Evolutionary conservation across 2,888 invertebrate species (phyloP).

Genomic region (Bugula neritina): DNA sequence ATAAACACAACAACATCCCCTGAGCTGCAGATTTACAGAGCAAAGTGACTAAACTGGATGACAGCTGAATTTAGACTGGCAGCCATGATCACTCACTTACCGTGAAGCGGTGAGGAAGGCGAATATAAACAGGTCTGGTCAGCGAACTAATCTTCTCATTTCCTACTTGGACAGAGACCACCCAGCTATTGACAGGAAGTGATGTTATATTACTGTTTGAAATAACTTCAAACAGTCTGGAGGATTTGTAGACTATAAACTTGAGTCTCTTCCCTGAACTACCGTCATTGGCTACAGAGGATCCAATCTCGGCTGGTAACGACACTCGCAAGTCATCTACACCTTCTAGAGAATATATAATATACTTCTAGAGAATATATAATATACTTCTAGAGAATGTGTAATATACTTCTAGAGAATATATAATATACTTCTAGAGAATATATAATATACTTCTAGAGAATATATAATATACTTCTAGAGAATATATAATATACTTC

Average conservation of each 20-base stretch:
- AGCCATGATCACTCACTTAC: no score
- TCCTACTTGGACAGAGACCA: constrained; percentile 3
- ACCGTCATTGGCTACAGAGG: neutral
- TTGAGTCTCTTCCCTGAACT: neutral
- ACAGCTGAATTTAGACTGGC: no score
- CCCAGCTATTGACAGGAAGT: constrained; percentile 2
- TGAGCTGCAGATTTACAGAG: no score
- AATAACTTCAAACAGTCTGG: constrained; percentile 3
- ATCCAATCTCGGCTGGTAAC: neutral
- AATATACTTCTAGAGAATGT: no score
- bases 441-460: no score
- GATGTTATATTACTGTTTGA: neutral
- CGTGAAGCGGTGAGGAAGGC: neutral
- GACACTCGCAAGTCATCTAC: neutral
- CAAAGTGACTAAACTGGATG: no score
- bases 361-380: neutral
- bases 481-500: no score
- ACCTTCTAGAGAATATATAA: neutral
- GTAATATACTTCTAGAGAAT: no score
- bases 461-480: no score
- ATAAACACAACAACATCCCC: no score
- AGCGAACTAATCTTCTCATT: neutral
- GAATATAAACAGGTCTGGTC: neutral
- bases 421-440: no score
- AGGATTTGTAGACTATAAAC: constrained; percentile 20